Percentiles rank a stretch among this genome's conserved stretches.
Conservation (phyloP, 2,797 vertebrate genomes). For the Sebastes paucispinis region DNA sequence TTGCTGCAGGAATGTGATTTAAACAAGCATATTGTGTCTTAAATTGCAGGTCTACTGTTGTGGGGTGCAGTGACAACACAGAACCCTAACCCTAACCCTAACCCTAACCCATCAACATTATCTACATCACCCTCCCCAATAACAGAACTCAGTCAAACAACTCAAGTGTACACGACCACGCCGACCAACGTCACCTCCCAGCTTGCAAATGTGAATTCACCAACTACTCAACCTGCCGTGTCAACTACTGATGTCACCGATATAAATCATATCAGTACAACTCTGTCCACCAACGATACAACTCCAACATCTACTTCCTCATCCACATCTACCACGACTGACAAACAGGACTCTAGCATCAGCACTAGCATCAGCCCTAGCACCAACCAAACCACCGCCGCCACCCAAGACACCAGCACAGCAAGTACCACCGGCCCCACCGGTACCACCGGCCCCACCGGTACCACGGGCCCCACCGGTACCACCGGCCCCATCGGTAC, state of each 20-base stretch:
- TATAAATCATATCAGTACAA: not conserved
- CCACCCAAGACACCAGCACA: accelerated
- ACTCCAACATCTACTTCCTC: not conserved
- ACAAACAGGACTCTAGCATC: accelerated
- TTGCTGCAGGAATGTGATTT: not conserved
- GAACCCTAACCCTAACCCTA: accelerated
- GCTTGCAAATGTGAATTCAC: not conserved
- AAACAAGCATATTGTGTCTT: not conserved
- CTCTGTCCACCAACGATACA: accelerated
- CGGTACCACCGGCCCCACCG: too few species aligned
- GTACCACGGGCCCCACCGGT: too few species aligned
- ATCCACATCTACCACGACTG: not conserved
- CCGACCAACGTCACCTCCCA: not conserved
- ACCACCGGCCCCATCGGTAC: too few species aligned
- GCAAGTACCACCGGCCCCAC: not conserved
- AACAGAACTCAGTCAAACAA: not conserved
- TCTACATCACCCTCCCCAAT: accelerated
- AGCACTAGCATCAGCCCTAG: not conserved
- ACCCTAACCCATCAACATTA: too few species aligned
- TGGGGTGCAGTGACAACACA: not conserved
- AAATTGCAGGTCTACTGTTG: slow-evolving; percentile 46
- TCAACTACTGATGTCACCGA: not conserved
- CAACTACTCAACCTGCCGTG: not conserved
- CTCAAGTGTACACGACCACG: accelerated
- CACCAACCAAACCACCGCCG: not conserved